Conservation (phyloP, 2,888 invertebrate genomes). For the Eupithecia subumbrata region DNA sequence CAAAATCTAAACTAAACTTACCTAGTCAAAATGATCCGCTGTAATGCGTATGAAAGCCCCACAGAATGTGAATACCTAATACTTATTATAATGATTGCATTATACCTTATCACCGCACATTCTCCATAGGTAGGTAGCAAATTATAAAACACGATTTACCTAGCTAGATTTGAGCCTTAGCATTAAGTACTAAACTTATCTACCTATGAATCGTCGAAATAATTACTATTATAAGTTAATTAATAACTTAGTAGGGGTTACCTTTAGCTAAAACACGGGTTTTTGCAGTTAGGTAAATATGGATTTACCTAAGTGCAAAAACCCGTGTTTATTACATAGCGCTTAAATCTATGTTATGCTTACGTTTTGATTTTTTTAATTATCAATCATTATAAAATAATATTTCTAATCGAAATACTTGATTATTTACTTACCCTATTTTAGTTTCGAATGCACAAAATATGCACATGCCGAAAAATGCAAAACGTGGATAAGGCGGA, state of each 20-base stretch:
- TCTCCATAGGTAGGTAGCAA: neutral
- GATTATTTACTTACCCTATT: neutral
- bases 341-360: neutral
- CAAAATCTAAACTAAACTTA: neutral
- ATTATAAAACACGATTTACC: conserved; percentile 3
- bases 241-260: neutral
- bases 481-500: neutral
- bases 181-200: neutral
- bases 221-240: no score
- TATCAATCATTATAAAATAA: no score
- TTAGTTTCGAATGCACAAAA: neutral
- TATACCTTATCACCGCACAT: neutral
- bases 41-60: neutral
- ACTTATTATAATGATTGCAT: neutral
- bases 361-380: neutral
- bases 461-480: neutral
- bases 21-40: neutral
- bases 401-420: no score
- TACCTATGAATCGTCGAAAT: neutral
- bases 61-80: neutral
- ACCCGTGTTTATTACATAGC: no score
- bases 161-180: neutral
- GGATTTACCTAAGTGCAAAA: no score
- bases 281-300: neutral
- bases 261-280: neutral